These are phyloP conservation scores for Exephanes ischioxanthus DNA, from an alignment of 2,888 invertebrate genomes.

Conservation along the genomic window DNA sequence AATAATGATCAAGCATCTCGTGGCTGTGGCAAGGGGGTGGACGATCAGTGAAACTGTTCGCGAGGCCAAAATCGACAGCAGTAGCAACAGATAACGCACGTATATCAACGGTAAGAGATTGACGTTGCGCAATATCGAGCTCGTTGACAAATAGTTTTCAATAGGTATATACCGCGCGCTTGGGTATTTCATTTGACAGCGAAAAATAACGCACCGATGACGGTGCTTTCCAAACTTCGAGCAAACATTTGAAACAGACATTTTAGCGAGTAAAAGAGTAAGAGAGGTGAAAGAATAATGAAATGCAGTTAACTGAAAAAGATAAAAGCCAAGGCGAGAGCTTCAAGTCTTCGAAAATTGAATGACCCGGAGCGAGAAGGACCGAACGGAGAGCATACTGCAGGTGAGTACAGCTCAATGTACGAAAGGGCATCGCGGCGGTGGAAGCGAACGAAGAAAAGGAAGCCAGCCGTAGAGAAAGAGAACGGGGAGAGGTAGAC, in stretches of 20 bases:
- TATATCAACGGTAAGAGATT: constrained; percentile 15
- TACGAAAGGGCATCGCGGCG: constrained; percentile 19
- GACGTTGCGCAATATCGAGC: constrained; percentile 65
- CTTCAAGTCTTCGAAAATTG: constrained; percentile 30
- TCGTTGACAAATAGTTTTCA: constrained; percentile 71
- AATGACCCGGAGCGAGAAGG: constrained; percentile 30
- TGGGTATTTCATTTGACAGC: background rate
- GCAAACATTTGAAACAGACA: background rate
- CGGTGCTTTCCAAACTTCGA: background rate
- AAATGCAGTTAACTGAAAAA: background rate
- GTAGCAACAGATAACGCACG: constrained; percentile 34
- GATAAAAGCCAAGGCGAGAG: constrained; percentile 6
- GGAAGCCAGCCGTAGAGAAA: constrained; percentile 43
- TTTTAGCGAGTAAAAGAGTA: background rate
- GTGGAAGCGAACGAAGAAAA: constrained; percentile 31
- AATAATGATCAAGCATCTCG: constrained; percentile 59
- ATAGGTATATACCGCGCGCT: constrained; percentile 46
- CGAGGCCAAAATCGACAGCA: constrained; percentile 39
- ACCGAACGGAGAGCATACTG: background rate
- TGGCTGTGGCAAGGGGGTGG: constrained; percentile 51
- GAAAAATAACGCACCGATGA: background rate
- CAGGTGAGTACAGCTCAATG: constrained; percentile 16
- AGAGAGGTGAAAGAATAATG: background rate
- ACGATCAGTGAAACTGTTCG: constrained; percentile 43
- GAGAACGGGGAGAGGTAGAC: constrained; percentile 64